Evolutionary conservation across 2,113 vertebrate species (phyloP).

Genomic region (Panurus biarmicus): DNA sequence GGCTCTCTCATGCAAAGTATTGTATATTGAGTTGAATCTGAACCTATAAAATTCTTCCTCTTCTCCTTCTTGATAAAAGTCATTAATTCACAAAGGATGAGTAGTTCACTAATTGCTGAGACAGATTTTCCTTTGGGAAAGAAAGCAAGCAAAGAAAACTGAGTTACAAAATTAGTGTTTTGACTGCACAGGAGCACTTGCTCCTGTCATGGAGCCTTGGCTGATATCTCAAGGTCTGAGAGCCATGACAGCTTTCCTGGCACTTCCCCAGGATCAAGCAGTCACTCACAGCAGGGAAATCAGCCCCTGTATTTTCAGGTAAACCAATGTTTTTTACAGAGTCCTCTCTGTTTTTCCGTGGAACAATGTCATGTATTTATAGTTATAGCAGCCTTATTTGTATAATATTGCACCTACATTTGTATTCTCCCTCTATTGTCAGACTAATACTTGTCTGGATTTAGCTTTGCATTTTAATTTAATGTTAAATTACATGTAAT

Average conservation of each 20-base stretch:
- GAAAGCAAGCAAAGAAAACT: background rate
- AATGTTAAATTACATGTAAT: background rate
- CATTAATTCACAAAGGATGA: background rate
- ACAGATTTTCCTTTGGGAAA: background rate
- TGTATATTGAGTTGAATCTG: background rate
- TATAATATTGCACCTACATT: background rate
- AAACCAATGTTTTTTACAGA: background rate
- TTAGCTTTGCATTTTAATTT: slow-evolving; percentile 32
- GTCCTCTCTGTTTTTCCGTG: background rate
- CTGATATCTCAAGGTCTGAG: background rate
- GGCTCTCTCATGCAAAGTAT: background rate
- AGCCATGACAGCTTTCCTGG: background rate
- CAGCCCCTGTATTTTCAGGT: background rate
- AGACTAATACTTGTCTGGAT: slow-evolving; percentile 1
- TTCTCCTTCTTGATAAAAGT: background rate
- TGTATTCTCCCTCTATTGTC: background rate
- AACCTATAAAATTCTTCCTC: background rate
- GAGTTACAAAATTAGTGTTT: background rate
- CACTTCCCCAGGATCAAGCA: background rate
- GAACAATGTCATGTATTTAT: background rate
- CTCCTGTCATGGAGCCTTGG: background rate
- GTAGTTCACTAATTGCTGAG: background rate
- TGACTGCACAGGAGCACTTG: background rate
- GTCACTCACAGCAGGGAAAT: background rate
- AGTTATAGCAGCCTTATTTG: background rate